Evolutionary conservation across 2,888 invertebrate species (phyloP), one percentile per base, ranked within the genome.

Genomic region (Endomychus coccineus): DNA sequence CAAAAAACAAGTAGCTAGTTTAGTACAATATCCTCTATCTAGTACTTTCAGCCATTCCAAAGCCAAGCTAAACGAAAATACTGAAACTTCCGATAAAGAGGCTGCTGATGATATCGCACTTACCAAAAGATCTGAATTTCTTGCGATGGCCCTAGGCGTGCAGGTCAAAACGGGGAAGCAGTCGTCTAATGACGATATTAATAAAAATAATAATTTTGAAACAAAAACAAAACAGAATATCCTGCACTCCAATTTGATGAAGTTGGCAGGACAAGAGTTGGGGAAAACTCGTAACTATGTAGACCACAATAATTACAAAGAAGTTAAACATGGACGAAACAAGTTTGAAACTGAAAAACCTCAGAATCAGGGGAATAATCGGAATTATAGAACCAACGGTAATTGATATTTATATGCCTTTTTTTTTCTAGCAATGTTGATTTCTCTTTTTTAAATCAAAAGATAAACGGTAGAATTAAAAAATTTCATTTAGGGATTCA

Each of bases 111-210:
- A 46, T 34, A 39, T 38, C 35, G 45, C 46, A 31, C 45, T 51
- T 17, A 58, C 61, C 34, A 58, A 62, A 32, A 58, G 64, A 42
- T 67, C 67, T 1, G 71, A 74, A 27, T 69, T 71, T 33, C 58
- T 77, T 44, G 77, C 77, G 0, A 59, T 70, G 45, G 77, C 77
- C 3, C 59, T 77, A 15, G 78, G 66, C 2, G 66, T 66, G 2
- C 63, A 64, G 40, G 59, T 65, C 11, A 66, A 67, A 49, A 62
- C 59, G 1, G 66, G 64, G 0, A 61, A 62, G 33, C 64, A 66
- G 45, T n/a, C n/a, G 1, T 45, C 51, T 1, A 55, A 55, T 1
- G 60, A 58, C 1, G 61, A 61, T 24, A 55, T 59, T 6, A 51
- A 52, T 32, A 55, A 61, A 6, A 58, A 58, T 32, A n/a, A 62